Evolutionary conservation across 2,797 vertebrate species (phyloP).

Genomic region (Balearica regulorum): DNA sequence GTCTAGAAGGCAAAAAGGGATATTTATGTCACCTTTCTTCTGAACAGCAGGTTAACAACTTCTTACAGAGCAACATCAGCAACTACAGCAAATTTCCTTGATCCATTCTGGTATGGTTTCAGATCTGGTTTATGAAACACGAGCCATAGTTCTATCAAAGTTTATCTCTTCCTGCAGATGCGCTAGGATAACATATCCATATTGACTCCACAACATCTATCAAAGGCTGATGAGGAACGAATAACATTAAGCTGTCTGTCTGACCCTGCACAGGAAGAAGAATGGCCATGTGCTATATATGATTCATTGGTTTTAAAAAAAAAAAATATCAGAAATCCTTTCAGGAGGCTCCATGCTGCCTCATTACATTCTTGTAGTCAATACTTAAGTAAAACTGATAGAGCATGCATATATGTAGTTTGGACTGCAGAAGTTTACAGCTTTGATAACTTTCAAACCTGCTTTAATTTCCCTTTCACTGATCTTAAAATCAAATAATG

Average conservation of each 20-base stretch:
- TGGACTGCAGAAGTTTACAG: not conserved
- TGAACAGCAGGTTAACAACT: not conserved
- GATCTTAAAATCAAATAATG: not conserved
- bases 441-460: not conserved
- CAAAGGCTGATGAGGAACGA: conserved; percentile 16
- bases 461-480: not conserved
- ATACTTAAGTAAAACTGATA: not conserved
- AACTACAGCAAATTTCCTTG: not conserved
- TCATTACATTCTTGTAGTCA: not conserved
- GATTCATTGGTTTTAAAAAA: not conserved
- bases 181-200: not conserved
- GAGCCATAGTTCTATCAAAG: conserved; percentile 16
- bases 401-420: not conserved
- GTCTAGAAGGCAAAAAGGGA: not conserved
- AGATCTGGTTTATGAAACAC: not conserved
- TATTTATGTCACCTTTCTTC: not conserved
- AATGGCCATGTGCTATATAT: not conserved
- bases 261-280: not conserved
- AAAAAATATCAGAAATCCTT: not conserved
- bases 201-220: not conserved
- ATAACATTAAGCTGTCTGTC: conserved; percentile 15
- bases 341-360: not conserved
- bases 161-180: conserved; percentile 5
- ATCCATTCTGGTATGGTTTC: not conserved
- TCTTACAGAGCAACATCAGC: not conserved